Evolutionary conservation across 2,113 vertebrate genomes (phyloP).

Genomic region (Talpa occidentalis): DNA sequence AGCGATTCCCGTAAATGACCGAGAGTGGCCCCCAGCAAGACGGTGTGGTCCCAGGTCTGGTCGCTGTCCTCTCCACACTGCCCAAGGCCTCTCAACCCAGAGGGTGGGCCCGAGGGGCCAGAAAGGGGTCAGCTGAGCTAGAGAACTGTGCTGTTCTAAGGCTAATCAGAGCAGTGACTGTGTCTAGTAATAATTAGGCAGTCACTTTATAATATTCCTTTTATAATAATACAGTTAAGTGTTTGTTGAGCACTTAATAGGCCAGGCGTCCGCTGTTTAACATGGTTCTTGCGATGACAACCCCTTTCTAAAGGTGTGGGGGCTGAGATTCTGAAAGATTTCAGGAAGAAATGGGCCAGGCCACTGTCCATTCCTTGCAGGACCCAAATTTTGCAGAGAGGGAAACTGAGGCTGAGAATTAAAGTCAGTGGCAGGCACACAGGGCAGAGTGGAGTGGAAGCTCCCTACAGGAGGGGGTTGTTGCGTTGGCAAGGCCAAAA

Average conservation of each 20-base stretch:
- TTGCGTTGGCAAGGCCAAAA: neutral
- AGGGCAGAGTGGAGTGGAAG: neutral
- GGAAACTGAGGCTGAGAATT: neutral
- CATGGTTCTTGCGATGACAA: neutral
- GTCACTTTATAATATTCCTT: neutral
- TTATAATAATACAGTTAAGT: neutral
- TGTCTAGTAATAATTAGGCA: neutral
- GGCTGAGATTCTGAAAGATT: neutral
- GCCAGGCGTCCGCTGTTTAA: neutral
- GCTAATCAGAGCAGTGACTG: neutral
- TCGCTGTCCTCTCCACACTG: rapidly evolving
- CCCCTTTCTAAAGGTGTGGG: neutral
- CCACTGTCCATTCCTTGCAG: neutral
- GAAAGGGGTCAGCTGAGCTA: neutral
- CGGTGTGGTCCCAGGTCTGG: rapidly evolving
- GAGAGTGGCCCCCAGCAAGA: neutral
- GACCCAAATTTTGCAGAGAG: neutral
- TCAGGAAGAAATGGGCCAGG: neutral
- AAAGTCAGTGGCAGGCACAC: neutral
- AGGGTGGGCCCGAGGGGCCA: neutral
- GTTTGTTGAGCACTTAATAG: conserved; percentile 30
- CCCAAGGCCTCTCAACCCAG: rapidly evolving
- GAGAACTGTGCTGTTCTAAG: neutral
- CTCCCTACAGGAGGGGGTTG: rapidly evolving
- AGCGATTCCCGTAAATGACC: conserved; percentile 69